Base-by-base conservation (phyloP, 1,140 invertebrate species). In the Mya arenaria region DNA sequence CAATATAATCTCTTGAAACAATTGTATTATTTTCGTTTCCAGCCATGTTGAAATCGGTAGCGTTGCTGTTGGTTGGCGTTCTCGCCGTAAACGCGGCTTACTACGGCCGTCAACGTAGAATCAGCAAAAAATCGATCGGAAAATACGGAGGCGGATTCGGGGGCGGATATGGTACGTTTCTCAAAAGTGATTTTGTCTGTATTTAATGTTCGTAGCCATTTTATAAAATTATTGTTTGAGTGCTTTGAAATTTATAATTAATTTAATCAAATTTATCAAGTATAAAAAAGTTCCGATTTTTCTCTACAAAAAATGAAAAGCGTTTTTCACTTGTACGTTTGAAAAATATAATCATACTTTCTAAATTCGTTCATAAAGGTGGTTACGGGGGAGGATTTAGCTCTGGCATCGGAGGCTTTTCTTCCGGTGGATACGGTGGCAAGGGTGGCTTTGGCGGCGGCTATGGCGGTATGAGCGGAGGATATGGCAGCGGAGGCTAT, bases 21-120 rank as follows among this genome's bases (percentile, higher is more conserved):
- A n/a, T n/a, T n/a, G n/a, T n/a, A 4, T 52, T 23, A 44, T 23
- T n/a, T 52, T 52, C 25, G 25, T 52, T 52, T 1, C 48, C 48
- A 52, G 48, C 36, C 69, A 73, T 60, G 69, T n/a, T 73, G 52
- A 74, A 41, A 41, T n/a, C 55, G 4, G n/a, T 73, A 0, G 69
- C 69, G 4, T 25, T 73, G 6, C 15, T 73, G 32, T 58, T 73
- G 30, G 19, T 73, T n/a, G 69, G 69, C 69, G 69, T 60, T 4
- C n/a, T 73, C 17, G 69, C 69, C 30, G 48, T 39, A 0, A 73
- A 73, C 25, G 48, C 69, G 0, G 15, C 17, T 1, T 68, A 68
- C 32, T 63, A 63, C 25, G 25, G 30, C 32, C 30, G 60, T 36
- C 32, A 52, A 6, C 36, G 36, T 32, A 69, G 41, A 23, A 65